These are phyloP conservation scores for Delia radicum DNA, from an alignment of 1,140 invertebrate genomes.

Conservation along the genomic window DNA sequence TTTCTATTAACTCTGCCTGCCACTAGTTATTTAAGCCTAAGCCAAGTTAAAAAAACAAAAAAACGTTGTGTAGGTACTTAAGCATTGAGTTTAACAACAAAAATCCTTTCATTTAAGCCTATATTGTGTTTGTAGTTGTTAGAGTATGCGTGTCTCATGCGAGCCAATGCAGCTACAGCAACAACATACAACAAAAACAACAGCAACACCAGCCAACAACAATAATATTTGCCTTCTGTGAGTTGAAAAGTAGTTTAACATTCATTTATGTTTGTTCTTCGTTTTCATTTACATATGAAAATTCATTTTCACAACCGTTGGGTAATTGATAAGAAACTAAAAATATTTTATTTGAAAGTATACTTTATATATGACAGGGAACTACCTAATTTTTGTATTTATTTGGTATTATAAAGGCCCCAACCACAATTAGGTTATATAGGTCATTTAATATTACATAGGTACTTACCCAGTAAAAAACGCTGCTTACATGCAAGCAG, in stretches of 20 bases:
- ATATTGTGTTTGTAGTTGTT: not conserved
- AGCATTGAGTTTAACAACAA: not conserved
- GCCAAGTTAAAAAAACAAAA: conserved; percentile 1
- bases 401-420: too few relatives aligned
- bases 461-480: too few relatives aligned
- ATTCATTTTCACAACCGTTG: not conserved
- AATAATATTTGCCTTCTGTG: not conserved
- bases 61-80: not conserved
- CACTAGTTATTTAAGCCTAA: not conserved
- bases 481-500: too few relatives aligned
- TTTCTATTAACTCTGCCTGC: not conserved
- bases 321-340: too few relatives aligned
- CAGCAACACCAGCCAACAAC: not conserved
- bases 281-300: not conserved
- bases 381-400: too few relatives aligned
- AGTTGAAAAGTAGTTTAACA: not conserved
- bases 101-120: not conserved
- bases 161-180: not conserved
- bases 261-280: not conserved
- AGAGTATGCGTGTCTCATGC: conserved; percentile 8
- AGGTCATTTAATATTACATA: too few relatives aligned
- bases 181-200: not conserved
- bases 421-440: too few relatives aligned
- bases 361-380: too few relatives aligned
- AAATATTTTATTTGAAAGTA: too few relatives aligned